These are phyloP conservation scores for Intellagama lesueurii DNA, from an alignment of 2,797 vertebrate species.

Conservation along the genomic window DNA sequence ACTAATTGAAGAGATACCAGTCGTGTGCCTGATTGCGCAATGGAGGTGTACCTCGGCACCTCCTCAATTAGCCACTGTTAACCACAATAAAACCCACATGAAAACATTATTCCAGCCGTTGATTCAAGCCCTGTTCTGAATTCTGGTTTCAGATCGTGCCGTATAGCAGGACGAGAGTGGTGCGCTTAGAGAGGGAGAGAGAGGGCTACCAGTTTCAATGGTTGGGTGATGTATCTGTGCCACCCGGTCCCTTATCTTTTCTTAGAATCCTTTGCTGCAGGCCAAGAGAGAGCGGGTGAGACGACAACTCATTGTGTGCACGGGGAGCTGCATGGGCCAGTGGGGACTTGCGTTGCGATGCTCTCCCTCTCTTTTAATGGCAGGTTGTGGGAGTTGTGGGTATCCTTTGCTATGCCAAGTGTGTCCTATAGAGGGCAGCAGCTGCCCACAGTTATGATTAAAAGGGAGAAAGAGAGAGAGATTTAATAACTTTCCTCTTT, in stretches of 20 bases:
- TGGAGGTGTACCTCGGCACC: no score
- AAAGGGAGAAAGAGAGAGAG: neutral
- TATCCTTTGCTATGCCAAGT: conserved; percentile 61
- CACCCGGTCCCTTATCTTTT: neutral
- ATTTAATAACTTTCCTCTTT: conserved; percentile 31
- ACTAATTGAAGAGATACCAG: no score
- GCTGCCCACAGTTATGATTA: conserved; percentile 43
- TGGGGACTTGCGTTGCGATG: conserved; percentile 30
- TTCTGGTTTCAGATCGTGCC: no score
- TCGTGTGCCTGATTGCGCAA: no score
- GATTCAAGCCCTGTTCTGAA: no score
- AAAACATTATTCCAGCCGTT: neutral
- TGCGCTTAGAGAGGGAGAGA: neutral
- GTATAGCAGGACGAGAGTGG: neutral
- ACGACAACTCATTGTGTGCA: conserved; percentile 54
- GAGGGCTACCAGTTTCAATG: neutral
- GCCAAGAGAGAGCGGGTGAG: conserved; percentile 36
- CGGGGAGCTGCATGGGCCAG: conserved; percentile 52
- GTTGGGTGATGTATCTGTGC: neutral
- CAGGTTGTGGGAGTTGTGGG: conserved; percentile 42
- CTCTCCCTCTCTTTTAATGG: conserved; percentile 54
- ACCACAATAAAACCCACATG: no score
- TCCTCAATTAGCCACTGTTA: no score
- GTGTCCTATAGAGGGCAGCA: conserved; percentile 80
- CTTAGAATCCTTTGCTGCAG: conserved; percentile 12